Evolutionary conservation across 2,113 vertebrate genomes (phyloP).

Genomic region (Cavia aperea): DNA sequence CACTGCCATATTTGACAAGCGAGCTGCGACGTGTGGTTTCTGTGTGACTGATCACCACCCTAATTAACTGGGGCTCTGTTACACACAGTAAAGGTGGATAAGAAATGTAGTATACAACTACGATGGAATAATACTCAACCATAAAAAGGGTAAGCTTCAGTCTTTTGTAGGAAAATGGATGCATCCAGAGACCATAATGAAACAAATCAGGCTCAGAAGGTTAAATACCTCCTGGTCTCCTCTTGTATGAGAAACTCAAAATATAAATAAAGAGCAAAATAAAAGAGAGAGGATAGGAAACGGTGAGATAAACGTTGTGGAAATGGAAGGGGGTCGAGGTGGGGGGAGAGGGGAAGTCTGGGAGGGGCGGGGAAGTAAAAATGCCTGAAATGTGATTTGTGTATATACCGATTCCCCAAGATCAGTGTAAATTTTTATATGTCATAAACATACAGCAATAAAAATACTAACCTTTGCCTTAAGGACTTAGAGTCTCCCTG

Average conservation of each 20-base stretch:
- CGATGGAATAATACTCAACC: background rate
- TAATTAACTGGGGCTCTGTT: background rate
- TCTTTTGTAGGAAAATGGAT: background rate
- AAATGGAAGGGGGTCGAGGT: background rate
- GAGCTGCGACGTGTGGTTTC: background rate
- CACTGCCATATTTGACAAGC: background rate
- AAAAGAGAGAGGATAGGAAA: background rate
- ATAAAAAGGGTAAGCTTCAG: background rate
- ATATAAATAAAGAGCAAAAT: background rate
- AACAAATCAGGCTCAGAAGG: background rate
- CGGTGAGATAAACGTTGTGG: background rate
- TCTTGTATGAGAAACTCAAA: background rate
- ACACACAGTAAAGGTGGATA: background rate
- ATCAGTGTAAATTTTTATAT: background rate
- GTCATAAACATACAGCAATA: background rate
- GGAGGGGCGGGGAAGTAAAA: background rate
- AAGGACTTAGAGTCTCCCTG: background rate
- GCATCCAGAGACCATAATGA: background rate
- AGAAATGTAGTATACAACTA: background rate
- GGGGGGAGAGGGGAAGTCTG: background rate
- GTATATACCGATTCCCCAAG: background rate
- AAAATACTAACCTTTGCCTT: background rate
- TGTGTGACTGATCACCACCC: background rate
- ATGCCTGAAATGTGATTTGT: background rate
- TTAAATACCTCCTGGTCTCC: background rate